Evolutionary conservation across 2,113 vertebrate species (phyloP), one percentile per base, ranked within the genome.

Genomic region (Tachycineta bicolor): DNA sequence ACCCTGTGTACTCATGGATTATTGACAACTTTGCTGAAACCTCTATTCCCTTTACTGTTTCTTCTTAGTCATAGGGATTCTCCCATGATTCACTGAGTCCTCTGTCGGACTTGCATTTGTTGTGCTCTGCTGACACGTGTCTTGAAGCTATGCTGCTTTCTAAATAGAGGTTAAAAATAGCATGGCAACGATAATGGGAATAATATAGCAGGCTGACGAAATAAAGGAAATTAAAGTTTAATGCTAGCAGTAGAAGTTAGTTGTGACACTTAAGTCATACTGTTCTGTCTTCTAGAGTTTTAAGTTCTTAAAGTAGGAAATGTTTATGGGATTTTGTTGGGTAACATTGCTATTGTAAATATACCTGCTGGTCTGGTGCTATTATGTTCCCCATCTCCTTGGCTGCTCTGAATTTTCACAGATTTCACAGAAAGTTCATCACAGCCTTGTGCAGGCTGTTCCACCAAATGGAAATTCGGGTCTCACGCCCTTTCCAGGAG

Each of bases 161-260:
- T 73, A 87, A 91, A 39, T 21, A 69, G 0, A 2, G 21, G 15
- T 23, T 3, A 28, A 71, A 89, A 76, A 71, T 84, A 56, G 34
- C 9, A 3, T 25, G 47, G 19, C n/a, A 71, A 2, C 59, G 52
- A 50, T 68, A 73, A 71, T 21, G 22, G 56, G 24, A 84, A 82
- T 93, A 89, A 60, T 59, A n/a, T 6, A 31, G 58, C 31, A 81
- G 47, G 31, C 29, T 47, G 77, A 82, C 52, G 26, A 71, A 94
- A 87, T 71, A n/a, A 91, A 83, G 34, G 47, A 47, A 84, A 93
- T 78, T 46, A 63, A 93, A 68, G 53, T 56, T 87, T 94, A 74
- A 70, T 77, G 68, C 41, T 82, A 58, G 31, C 28, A 58, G 46
- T 59, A 46, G 37, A 80, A 88, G 33, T 59, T 69, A 83, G n/a